A percentile compares a stretch with the other conserved stretches of the same genome.
phyloP scores from a whole-genome alignment of 2,113 vertebrate genomes.

The Odontophorus gujanensis region DNA sequence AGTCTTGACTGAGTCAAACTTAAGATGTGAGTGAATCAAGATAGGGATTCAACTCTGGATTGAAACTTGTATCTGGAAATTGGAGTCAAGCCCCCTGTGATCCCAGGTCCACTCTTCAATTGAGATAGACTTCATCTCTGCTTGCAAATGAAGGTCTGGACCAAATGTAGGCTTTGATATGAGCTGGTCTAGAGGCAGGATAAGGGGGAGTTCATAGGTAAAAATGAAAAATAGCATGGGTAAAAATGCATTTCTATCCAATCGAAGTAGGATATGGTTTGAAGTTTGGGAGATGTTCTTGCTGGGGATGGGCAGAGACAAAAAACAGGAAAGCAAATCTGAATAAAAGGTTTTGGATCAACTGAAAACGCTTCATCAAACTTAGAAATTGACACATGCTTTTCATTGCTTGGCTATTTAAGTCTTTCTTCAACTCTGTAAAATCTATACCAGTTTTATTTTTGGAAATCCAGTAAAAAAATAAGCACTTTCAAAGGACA shows the following conservation, averaged over 20 bases:
- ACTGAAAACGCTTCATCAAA: neutral
- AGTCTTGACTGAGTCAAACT: neutral
- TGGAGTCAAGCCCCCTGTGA: neutral
- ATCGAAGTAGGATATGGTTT: neutral
- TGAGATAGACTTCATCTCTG: neutral
- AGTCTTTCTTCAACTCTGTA: neutral
- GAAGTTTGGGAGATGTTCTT: neutral
- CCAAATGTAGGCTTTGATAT: neutral
- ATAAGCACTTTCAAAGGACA: neutral
- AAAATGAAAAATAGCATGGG: neutral
- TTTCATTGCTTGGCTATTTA: neutral
- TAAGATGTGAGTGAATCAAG: neutral
- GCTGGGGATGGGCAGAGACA: neutral
- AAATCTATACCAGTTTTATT: constrained; percentile 9
- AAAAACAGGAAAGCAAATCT: neutral
- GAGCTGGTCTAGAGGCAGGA: neutral
- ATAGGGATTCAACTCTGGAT: neutral
- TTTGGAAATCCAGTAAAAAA: constrained; percentile 9
- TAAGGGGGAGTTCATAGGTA: neutral
- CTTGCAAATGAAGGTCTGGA: neutral
- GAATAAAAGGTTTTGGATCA: neutral
- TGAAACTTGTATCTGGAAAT: neutral
- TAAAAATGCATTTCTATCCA: neutral
- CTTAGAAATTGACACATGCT: neutral
- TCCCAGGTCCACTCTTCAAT: neutral